A percentile compares a stretch with the other conserved stretches of the same genome.
Evolutionary conservation across 2,113 vertebrate species (phyloP).

Genomic region (Pseudorasbora parva): DNA sequence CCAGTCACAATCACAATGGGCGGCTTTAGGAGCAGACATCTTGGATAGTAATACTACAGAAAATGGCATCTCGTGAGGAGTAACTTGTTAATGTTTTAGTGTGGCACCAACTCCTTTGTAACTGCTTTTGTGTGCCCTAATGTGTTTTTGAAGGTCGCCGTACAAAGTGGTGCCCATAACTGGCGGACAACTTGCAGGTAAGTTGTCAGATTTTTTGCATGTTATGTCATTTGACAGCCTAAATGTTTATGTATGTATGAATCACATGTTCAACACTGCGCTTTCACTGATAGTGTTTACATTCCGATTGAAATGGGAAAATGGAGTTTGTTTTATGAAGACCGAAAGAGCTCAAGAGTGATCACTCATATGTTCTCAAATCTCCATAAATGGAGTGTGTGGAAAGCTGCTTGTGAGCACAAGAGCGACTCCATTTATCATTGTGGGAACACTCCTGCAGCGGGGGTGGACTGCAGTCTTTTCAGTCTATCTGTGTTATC

Average conservation of each 20-base stretch:
- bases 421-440: constrained; percentile 20
- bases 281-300: constrained; percentile 11
- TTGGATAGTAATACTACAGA: constrained; percentile 11
- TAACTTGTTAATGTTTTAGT: constrained; percentile 23
- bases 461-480: constrained; percentile 21
- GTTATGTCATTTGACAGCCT: background rate
- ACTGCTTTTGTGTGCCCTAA: constrained; percentile 43
- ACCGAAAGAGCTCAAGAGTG: background rate
- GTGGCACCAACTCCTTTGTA: constrained; percentile 25
- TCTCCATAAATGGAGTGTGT: constrained; percentile 25
- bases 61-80: background rate
- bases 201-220: constrained; percentile 47
- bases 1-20: background rate
- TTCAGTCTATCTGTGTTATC: background rate
- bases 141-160: constrained; percentile 83
- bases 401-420: background rate
- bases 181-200: constrained; percentile 83
- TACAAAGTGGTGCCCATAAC: constrained; percentile 85
- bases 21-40: background rate
- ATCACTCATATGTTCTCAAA: constrained; percentile 17
- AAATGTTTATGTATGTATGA: constrained; percentile 1
- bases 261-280: background rate
- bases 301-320: background rate
- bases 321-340: background rate
- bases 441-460: background rate